Percentiles rank a stretch among this genome's conserved stretches.
Evolutionary conservation across 1,140 invertebrate genomes (phyloP).

Genomic region (Bilobella aurantiaca): DNA sequence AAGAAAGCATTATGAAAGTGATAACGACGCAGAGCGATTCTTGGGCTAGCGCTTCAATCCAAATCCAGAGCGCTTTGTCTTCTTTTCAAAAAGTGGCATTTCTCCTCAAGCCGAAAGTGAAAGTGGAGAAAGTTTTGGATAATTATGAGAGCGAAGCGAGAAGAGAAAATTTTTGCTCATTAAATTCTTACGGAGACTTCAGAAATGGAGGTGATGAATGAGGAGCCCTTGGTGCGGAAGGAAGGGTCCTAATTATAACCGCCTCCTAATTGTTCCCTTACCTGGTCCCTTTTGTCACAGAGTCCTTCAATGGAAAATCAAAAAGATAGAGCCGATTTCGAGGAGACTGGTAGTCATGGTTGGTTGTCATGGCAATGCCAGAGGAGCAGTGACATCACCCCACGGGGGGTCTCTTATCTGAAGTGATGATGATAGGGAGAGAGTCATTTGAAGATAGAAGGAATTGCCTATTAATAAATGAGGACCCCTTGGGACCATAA

Average conservation of each 20-base stretch:
- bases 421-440: constrained; percentile 25
- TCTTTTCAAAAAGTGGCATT: neutral
- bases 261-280: neutral
- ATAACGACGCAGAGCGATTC: no score
- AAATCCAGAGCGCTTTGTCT: no score
- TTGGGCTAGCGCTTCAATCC: no score
- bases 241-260: neutral
- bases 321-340: no score
- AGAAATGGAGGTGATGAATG: constrained; percentile 5
- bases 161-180: constrained; percentile 32
- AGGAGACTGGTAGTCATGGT: no score
- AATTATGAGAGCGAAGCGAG: constrained; percentile 13
- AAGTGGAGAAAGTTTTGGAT: constrained; percentile 6
- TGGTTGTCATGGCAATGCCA: no score
- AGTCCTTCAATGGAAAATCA: no score
- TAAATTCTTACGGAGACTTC: constrained; percentile 35
- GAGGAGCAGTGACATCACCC: no score
- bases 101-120: neutral
- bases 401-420: no score
- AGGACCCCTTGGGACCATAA: constrained; percentile 34
- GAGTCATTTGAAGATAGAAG: constrained; percentile 24
- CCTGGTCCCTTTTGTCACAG: no score
- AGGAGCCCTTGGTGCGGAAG: neutral
- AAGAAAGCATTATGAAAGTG: no score
- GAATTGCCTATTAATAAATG: constrained; percentile 37